phyloP scores from a whole-genome alignment of 2,888 invertebrate species.

The Aelia acuminata region DNA sequence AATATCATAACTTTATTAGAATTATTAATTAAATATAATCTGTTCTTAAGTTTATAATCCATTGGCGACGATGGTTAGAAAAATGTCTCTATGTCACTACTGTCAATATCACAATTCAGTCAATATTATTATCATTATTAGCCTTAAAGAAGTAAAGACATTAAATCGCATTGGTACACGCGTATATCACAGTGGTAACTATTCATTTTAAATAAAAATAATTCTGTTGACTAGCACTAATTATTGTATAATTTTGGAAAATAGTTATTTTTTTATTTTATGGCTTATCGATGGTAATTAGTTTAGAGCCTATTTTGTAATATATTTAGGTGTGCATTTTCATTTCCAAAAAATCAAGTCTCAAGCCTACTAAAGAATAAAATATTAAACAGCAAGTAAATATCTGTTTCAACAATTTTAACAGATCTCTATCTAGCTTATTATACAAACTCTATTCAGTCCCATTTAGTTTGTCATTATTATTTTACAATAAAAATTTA shows the following conservation, averaged over 20 bases:
- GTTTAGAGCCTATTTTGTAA: too few relatives aligned
- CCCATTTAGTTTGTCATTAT: background rate
- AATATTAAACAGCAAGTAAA: background rate
- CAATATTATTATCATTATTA: background rate
- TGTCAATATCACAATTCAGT: slow-evolving; percentile 1
- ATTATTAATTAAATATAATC: background rate
- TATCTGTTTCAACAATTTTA: background rate
- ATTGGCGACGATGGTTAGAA: background rate
- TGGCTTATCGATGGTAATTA: too few relatives aligned
- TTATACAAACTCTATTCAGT: background rate
- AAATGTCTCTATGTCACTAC: background rate
- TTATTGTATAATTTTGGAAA: too few relatives aligned
- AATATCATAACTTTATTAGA: background rate
- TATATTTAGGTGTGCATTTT: too few relatives aligned
- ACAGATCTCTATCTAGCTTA: background rate
- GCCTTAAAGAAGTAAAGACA: background rate
- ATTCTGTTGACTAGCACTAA: too few relatives aligned
- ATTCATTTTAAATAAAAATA: background rate
- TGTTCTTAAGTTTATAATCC: too few relatives aligned
- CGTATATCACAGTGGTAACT: background rate
- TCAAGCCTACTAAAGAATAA: background rate
- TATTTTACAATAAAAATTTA: background rate
- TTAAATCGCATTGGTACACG: background rate
- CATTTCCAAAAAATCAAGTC: background rate
- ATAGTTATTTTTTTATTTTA: too few relatives aligned